These are phyloP conservation scores for Hylia prasina DNA, from an alignment of 2,113 vertebrate species.

Conservation along the genomic window DNA sequence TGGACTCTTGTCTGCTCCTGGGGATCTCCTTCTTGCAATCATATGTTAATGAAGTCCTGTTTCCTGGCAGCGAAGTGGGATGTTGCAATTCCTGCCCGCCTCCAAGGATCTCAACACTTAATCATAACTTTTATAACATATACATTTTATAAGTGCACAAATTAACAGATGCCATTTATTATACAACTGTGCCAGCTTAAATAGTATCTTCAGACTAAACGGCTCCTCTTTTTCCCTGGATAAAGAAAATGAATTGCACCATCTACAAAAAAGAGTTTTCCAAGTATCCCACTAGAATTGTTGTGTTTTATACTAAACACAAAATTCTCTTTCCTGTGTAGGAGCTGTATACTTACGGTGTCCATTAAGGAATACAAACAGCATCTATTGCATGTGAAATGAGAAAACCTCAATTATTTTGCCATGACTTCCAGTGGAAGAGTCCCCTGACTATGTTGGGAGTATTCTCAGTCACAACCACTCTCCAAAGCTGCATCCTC, in stretches of 20 bases:
- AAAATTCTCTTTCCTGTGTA: neutral
- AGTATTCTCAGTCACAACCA: neutral
- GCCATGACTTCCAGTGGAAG: neutral
- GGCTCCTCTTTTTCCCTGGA: neutral
- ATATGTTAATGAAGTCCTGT: too few relatives aligned
- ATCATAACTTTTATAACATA: too few relatives aligned
- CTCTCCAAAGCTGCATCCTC: neutral
- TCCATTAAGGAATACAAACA: neutral
- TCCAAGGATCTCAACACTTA: too few relatives aligned
- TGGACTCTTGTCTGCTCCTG: too few relatives aligned
- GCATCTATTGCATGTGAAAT: fast-evolving
- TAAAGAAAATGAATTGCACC: neutral
- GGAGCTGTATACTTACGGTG: neutral
- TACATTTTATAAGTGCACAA: too few relatives aligned
- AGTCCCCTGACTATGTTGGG: neutral
- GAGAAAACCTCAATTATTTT: neutral
- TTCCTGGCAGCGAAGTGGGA: too few relatives aligned
- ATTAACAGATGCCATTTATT: too few relatives aligned
- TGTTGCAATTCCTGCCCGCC: too few relatives aligned
- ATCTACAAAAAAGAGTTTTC: neutral
- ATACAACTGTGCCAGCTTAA: neutral
- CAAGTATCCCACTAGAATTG: neutral
- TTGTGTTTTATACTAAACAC: neutral
- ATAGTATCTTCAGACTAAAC: neutral
- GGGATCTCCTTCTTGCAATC: too few relatives aligned